phyloP scores from a whole-genome alignment of 2,113 vertebrate genomes.

The Symphodus melops region DNA sequence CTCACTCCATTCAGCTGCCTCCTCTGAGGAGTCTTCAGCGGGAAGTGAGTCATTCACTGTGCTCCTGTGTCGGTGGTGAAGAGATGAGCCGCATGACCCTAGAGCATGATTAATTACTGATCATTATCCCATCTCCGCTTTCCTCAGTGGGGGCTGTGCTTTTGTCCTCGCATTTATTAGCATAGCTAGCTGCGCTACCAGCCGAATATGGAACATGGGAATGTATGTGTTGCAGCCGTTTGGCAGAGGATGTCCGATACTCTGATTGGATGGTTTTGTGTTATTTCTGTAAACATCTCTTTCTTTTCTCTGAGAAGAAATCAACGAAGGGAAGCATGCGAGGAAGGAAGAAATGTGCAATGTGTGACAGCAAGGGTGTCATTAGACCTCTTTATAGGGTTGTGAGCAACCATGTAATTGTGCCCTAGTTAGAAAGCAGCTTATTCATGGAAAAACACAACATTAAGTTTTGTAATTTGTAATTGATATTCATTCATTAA shows the following conservation, averaged over 20 bases:
- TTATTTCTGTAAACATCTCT: background rate
- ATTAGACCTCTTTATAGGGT: constrained; percentile 41
- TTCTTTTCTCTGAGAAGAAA: background rate
- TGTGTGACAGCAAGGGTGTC: constrained; percentile 28
- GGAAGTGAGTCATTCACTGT: constrained; percentile 71
- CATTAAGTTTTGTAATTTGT: constrained; percentile 13
- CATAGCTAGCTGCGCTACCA: constrained; percentile 46
- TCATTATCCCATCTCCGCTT: constrained; percentile 80
- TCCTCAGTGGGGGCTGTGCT: constrained; percentile 63
- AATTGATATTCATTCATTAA: constrained; percentile 7
- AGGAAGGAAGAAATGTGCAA: constrained; percentile 33
- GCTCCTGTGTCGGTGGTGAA: constrained; percentile 53
- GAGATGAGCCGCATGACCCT: constrained; percentile 67
- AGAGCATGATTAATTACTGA: constrained; percentile 73
- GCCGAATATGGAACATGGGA: constrained; percentile 39
- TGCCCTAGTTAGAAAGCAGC: constrained; percentile 10
- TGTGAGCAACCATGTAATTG: constrained; percentile 7
- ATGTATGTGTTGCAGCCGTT: constrained; percentile 34
- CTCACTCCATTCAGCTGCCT: constrained; percentile 62
- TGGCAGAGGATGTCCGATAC: constrained; percentile 37
- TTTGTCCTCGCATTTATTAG: constrained; percentile 73
- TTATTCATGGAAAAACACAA: constrained; percentile 11
- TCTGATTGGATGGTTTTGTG: constrained; percentile 12
- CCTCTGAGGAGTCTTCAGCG: constrained; percentile 47
- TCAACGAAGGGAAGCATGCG: constrained; percentile 5